phyloP scores from a whole-genome alignment of 2,888 invertebrate species.

The Ectropis crepuscularia region DNA sequence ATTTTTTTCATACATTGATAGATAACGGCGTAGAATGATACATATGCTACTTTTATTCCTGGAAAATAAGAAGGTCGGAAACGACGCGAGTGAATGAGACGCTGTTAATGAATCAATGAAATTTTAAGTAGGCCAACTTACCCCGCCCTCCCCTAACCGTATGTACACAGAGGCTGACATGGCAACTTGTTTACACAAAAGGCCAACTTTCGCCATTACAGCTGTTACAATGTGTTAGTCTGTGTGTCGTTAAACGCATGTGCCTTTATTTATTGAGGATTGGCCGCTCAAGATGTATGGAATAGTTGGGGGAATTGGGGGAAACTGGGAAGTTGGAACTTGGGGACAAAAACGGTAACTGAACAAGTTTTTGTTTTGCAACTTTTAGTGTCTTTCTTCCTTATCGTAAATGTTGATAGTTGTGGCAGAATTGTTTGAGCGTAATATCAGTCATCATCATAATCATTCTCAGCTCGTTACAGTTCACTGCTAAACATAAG shows the following conservation, averaged over 20 bases:
- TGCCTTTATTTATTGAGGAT: constrained; percentile 26
- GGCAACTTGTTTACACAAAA: constrained; percentile 21
- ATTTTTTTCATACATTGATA: too few species aligned
- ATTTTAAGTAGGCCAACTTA: background rate
- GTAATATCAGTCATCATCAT: too few species aligned
- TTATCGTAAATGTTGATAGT: background rate
- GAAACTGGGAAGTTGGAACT: background rate
- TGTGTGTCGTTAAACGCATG: constrained; percentile 29
- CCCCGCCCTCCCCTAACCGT: constrained; percentile 4
- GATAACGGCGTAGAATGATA: too few species aligned
- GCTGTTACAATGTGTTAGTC: constrained; percentile 23
- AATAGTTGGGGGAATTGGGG: constrained; percentile 10
- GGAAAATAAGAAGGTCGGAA: too few species aligned
- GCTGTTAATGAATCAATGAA: too few species aligned
- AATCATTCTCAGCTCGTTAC: too few species aligned
- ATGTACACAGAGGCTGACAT: constrained; percentile 13
- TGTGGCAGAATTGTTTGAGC: background rate
- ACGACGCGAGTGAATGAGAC: too few species aligned
- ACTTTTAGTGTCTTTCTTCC: background rate
- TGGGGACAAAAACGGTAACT: constrained; percentile 10
- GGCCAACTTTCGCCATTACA: constrained; percentile 26
- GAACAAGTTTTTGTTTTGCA: constrained; percentile 9
- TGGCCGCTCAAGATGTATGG: constrained; percentile 13
- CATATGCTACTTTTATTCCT: too few species aligned
- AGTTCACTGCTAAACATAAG: too few species aligned